Evolutionary conservation across 2,113 vertebrate genomes (phyloP).

Genomic region (Calyptommatus sinebrachiatus): DNA sequence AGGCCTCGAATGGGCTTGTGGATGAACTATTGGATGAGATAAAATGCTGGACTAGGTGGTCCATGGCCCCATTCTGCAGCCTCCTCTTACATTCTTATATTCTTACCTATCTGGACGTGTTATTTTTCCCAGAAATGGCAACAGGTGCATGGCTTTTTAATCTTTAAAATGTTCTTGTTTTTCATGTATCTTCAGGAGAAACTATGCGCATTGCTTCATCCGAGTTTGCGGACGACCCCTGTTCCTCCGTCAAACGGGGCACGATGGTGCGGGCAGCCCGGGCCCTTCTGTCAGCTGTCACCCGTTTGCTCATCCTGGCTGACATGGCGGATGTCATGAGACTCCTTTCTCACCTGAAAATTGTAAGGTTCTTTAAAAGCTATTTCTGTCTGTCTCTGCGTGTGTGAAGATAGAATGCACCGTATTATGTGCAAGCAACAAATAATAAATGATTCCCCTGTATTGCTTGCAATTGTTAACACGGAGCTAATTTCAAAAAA

Average conservation of each 20-base stretch:
- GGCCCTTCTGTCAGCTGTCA: conserved; percentile 92
- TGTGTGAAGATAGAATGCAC: not conserved
- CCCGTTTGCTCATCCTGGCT: conserved; percentile 93
- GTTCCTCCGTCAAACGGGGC: conserved; percentile 94
- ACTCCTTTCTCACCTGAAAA: conserved; percentile 94
- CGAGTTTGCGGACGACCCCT: conserved; percentile 95
- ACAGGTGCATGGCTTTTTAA: accelerated
- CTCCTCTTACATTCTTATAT: no score
- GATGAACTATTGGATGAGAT: no score
- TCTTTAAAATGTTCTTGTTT: not conserved
- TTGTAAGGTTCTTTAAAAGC: conserved; percentile 63
- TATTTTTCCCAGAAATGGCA: not conserved
- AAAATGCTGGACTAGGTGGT: no score
- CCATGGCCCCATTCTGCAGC: no score
- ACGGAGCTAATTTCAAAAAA: not conserved
- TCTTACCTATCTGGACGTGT: no score
- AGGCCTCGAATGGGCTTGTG: no score
- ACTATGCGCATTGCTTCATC: conserved; percentile 93
- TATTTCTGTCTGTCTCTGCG: not conserved
- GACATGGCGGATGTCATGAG: conserved; percentile 99
- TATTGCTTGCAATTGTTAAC: not conserved
- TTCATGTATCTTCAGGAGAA: conserved; percentile 74
- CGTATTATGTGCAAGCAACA: not conserved
- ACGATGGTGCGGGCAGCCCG: conserved; percentile 97
- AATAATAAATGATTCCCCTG: not conserved